These are phyloP conservation scores for Orientallactaga bullata DNA, from an alignment of 2,113 vertebrate genomes.

Conservation along the genomic window DNA sequence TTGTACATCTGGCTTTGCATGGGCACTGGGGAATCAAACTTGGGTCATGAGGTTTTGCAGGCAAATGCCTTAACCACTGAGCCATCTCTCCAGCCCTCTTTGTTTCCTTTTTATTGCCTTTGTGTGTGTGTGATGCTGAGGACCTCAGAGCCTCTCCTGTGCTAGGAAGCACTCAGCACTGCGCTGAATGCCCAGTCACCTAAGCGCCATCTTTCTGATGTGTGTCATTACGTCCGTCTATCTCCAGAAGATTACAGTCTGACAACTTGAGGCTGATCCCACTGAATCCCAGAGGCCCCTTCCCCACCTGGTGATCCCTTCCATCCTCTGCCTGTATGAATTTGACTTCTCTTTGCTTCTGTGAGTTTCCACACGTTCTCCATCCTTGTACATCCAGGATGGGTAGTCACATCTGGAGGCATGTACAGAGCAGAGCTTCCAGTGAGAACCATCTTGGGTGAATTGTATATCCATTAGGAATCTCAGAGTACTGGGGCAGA, in stretches of 20 bases:
- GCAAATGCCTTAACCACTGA: too few species aligned
- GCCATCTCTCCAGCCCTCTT: not conserved
- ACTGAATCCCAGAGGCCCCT: too few species aligned
- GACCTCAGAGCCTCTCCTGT: not conserved
- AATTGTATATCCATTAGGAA: not conserved
- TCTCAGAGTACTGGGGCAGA: too few species aligned
- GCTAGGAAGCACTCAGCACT: not conserved
- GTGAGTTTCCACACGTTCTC: accelerated
- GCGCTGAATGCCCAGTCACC: too few species aligned
- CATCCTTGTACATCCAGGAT: not conserved
- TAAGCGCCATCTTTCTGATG: not conserved
- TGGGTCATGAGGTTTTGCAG: too few species aligned
- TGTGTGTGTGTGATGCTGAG: not conserved
- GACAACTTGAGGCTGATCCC: not conserved
- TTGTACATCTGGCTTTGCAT: too few species aligned
- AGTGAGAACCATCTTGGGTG: not conserved
- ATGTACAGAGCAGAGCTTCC: not conserved
- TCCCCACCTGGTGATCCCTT: not conserved
- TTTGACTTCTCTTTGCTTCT: not conserved
- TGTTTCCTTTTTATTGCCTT: not conserved
- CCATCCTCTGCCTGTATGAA: not conserved
- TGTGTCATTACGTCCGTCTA: too few species aligned
- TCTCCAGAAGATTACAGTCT: not conserved
- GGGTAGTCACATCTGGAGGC: not conserved
- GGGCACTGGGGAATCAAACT: too few species aligned